Conservation (phyloP, 2,797 vertebrate genomes). For the Cossypha dichroa region DNA sequence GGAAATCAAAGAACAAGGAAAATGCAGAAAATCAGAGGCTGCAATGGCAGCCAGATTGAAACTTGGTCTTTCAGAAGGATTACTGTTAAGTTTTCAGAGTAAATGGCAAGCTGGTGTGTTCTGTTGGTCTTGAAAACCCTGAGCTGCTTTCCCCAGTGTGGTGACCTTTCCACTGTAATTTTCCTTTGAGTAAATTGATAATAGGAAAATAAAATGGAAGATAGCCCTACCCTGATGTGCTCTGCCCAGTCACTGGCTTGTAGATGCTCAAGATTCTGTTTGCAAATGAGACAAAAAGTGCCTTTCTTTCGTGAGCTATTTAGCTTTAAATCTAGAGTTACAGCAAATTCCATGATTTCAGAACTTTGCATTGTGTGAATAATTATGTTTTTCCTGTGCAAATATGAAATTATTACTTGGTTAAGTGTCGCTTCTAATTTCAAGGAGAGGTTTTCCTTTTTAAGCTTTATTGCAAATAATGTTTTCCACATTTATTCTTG, state of each 20-base stretch:
- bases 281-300: not conserved
- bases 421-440: not conserved
- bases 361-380: not conserved
- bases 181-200: conserved; percentile 66
- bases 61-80: conserved; percentile 74
- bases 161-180: conserved; percentile 80
- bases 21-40: conserved; percentile 68
- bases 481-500: not conserved
- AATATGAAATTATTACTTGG: not conserved
- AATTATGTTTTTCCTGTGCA: not conserved
- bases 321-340: not conserved
- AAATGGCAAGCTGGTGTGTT: conserved; percentile 79
- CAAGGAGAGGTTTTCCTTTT: not conserved
- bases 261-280: not conserved
- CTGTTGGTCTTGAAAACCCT: conserved; percentile 39
- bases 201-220: not conserved
- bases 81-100: conserved; percentile 73
- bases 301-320: not conserved
- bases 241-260: not conserved
- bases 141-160: conserved; percentile 67
- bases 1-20: conserved; percentile 80
- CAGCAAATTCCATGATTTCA: not conserved
- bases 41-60: conserved; percentile 71
- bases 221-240: not conserved
- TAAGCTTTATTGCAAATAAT: not conserved